Base-by-base conservation (phyloP, 2,113 vertebrate species). In the Acrocephalus kingi region DNA sequence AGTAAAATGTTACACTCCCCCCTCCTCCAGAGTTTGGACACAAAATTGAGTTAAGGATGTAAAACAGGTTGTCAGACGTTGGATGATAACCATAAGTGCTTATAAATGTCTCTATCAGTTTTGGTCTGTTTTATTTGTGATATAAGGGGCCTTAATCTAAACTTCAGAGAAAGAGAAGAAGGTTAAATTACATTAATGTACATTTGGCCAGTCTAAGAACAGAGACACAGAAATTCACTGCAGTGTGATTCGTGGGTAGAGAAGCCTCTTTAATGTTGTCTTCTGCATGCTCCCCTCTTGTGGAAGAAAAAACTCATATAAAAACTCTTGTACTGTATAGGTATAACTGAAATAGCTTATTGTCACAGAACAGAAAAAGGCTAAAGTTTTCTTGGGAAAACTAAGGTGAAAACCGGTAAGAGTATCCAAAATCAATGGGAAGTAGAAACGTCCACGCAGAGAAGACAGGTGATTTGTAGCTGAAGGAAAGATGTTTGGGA, bases 91-190 rank as follows among this genome's bases (percentile, higher is more conserved):
- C 71, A 49, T 87, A 87, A 68, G 71, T 79, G 67, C 62, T 90
- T 78, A 88, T 87, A 95, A 92, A 94, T 54, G 74, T 89, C 91
- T 93, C 23, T 51, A 73, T 79, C 45, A 33, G 69, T 91, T 91
- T 93, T 83, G 76, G 37, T 87, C 79, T 84, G 54, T 41, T 85
- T 90, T 91, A 79, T 73, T 85, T 79, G 71, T 76, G 37, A 87
- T 58, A 67, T 69, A 91, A 61, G 0, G 2, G 54, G 37, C 71
- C 92, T 96, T 93, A 91, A 93, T 90, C 54, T 80, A 58, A 93
- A 95, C 62, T 96, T 91, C 67, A 93, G 87, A 91, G 78, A 80
- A 85, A 75, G 56, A 91, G 78, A 80, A 85, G 72, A 52, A 89
- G 14, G 11, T 80, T 82, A 91, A 94, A 96, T 95, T 73, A 31